Conservation (phyloP, 1,140 invertebrate genomes). For the Trypoxylus dichotomus region DNA sequence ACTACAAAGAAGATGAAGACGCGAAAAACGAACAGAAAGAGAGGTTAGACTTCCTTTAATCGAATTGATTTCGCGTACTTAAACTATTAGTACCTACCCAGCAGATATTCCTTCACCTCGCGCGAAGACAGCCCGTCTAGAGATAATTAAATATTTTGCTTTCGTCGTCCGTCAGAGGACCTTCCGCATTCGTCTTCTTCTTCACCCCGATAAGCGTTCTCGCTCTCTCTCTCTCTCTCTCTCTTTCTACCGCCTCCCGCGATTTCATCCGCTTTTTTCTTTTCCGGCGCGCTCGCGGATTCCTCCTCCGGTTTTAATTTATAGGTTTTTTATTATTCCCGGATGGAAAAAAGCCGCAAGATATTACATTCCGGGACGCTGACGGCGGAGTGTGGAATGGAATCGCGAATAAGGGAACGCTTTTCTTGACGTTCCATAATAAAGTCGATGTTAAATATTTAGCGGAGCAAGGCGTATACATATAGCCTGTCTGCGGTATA, state of each 20-base stretch:
- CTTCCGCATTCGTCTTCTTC: background rate
- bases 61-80: slow-evolving; percentile 2
- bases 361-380: slow-evolving; percentile 35
- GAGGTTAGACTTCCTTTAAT: background rate
- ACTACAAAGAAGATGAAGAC: too few species aligned
- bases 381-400: slow-evolving; percentile 21
- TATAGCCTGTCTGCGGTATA: too few species aligned
- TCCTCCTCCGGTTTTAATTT: slow-evolving; percentile 28
- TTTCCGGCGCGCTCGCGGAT: too few species aligned
- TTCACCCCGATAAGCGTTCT: background rate
- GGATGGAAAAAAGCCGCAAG: slow-evolving; percentile 31
- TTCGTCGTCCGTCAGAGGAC: background rate
- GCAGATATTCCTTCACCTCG: background rate
- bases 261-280: too few species aligned
- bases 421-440: slow-evolving; percentile 38
- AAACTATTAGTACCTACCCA: background rate
- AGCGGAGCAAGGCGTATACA: slow-evolving; percentile 35
- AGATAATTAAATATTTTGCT: slow-evolving; percentile 8
- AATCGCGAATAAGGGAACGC: slow-evolving; percentile 12
- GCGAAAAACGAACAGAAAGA: background rate
- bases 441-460: slow-evolving; percentile 46
- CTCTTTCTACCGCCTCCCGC: too few species aligned
- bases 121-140: background rate
- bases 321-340: slow-evolving; percentile 37
- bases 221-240: background rate